Conservation (phyloP, 2,113 vertebrate species). For the Neodontobutis hainanensis region DNA sequence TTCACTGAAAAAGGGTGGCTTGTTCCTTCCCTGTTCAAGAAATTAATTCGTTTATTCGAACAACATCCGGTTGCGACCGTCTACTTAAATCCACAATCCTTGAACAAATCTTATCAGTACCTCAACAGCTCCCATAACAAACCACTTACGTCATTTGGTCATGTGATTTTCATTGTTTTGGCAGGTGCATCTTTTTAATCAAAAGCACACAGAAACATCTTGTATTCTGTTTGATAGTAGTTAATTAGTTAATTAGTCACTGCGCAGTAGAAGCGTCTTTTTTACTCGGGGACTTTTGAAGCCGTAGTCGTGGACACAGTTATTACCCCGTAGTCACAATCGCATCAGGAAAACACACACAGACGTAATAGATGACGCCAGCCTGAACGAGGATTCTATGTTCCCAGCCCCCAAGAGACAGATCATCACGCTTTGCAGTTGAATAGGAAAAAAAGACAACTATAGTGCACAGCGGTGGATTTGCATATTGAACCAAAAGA, state of each 20-base stretch:
- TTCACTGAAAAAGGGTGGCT: not conserved
- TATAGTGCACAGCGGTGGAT: not conserved
- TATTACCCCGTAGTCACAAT: conserved; percentile 27
- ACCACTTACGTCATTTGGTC: not conserved
- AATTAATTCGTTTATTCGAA: too few species aligned
- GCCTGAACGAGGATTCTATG: conserved; percentile 42
- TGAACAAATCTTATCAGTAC: too few species aligned
- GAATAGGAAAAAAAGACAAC: not conserved
- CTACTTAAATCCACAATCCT: not conserved
- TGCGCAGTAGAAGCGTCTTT: not conserved
- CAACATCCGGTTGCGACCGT: not conserved
- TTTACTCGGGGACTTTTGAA: not conserved
- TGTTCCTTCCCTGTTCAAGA: not conserved
- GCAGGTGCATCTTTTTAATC: not conserved
- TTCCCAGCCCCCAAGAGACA: conserved; percentile 35
- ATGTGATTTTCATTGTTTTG: not conserved
- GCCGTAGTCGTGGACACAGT: conserved; percentile 74
- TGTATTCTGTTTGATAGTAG: not conserved
- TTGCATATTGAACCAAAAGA: not conserved
- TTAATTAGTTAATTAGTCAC: not conserved
- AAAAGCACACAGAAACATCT: not conserved
- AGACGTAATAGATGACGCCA: conserved; percentile 71
- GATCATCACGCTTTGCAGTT: conserved; percentile 8
- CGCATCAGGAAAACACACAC: conserved; percentile 44
- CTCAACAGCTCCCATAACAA: not conserved